Base-by-base conservation (phyloP, 2,888 invertebrate genomes). In the Silvanus unidentatus region DNA sequence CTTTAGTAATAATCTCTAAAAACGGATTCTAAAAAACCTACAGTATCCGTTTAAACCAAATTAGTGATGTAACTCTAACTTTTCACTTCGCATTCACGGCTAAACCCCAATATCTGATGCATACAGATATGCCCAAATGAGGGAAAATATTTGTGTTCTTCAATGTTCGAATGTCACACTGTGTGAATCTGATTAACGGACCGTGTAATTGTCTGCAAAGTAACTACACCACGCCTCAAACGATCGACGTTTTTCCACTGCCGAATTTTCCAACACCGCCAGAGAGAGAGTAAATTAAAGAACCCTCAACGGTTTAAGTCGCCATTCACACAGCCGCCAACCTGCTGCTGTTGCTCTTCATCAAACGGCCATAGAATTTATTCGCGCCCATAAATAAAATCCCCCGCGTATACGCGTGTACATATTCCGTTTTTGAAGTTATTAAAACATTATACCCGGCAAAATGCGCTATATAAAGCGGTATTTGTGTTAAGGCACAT, bases 101-200 rank as follows among this genome's bases (percentile, higher is more conserved):
- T n/a, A n/a, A 12, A 5, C 4, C 38, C 37, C 29, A 32, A 43
- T 43, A 32, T 39, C 37, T 38, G 38, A 43, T 39, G 43, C 38
- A 43, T 43, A 43, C 43, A 32, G 34, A 43, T 43, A 29, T 38
- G 39, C 32, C 15, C 39, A 32, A 43, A 43, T 43, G 38, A 43
- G 32, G 16, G 43, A 43, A 43, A 43, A 43, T 38, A 43, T 39
- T 39, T 28, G 36, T 30, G 39, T 15, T 43, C 32, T 37, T 43
- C 32, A 27, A n/a, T 12, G 28, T 35, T 42, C 13, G 28, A 42
- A 43, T 39, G 32, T 39, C 28, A 32, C 39, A 39, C 38, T 16
- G 30, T 1, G 37, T 22, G 22, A 22, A 42, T 32, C 36, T 39
- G 43, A 14, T 15, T 12, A 28, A 43, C 39, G 32, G 29, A 43